Evolutionary conservation across 2,113 vertebrate genomes (phyloP), one percentile per base, ranked within the genome.

Genomic region (Nansenia antarctica): DNA sequence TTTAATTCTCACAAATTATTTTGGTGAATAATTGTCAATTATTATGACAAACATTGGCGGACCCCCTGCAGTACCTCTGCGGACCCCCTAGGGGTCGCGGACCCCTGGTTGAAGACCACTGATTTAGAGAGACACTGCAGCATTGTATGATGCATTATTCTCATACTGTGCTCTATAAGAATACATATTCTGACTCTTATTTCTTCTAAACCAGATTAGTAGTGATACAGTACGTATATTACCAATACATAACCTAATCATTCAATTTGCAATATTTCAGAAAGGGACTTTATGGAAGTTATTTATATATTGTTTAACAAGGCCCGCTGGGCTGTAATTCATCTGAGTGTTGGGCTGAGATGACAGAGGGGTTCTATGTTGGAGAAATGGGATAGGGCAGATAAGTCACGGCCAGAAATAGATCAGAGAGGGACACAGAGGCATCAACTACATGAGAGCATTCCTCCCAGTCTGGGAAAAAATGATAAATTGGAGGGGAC

Each of bases 401-500:
- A 45, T 15, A 31, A 26, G 34, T 55, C 75, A 71, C 9, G 65
- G 59, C 70, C 69, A 70, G 67, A 62, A 82, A 76, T 60, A 58
- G 37, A 27, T 34, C 32, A 57, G 35, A 35, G 22, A 22, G 30
- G 18, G 9, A 15, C 69, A 67, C 37, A 68, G 70, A 78, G 70
- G 27, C 14, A 2, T 58, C 15, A 15, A 59, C 60, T 66, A 69
- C 54, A 65, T 34, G 35, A 6, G 47, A 49, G 70, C 79, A 85
- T 86, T 82, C 84, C 71, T 80, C 60, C 42, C 32, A 68, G 79
- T 75, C 75, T 79, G 79, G 77, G 77, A 82, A 78, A 73, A 76
- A 77, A 76, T 58, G 34, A 45, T 34, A 72, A 45, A 62, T 5
- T 15, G 12, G 24, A 30, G n/a, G 29, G 6, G n/a, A 7, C 47